Evolutionary conservation across 1,140 invertebrate genomes (phyloP).

Genomic region (Lerema accius): DNA sequence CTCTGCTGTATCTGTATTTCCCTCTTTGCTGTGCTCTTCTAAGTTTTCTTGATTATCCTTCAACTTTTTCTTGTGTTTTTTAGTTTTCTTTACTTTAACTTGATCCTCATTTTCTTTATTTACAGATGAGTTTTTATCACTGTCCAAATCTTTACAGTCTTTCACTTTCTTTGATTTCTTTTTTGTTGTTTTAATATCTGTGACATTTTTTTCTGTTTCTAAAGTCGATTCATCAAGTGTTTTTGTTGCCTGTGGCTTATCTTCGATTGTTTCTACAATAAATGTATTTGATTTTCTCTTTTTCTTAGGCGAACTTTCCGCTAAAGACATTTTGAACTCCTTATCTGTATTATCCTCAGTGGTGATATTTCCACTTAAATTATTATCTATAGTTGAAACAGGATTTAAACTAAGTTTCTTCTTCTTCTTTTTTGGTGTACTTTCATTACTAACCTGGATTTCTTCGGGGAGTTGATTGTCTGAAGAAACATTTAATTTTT

Average conservation of each 20-base stretch:
- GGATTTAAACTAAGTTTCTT: slow-evolving; percentile 28
- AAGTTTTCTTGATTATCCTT: background rate
- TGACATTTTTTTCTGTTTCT: slow-evolving; percentile 15
- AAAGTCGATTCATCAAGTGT: background rate
- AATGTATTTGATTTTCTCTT: slow-evolving; percentile 43
- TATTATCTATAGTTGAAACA: slow-evolving; percentile 14
- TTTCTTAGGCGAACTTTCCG: slow-evolving; percentile 42
- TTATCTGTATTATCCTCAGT: slow-evolving; percentile 1
- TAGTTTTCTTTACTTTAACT: slow-evolving; percentile 35
- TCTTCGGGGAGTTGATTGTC: background rate
- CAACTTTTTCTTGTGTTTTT: slow-evolving; percentile 21
- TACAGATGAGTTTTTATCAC: slow-evolving; percentile 16
- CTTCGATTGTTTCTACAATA: slow-evolving; percentile 6
- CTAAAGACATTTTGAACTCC: slow-evolving; percentile 11
- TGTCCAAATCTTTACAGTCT: slow-evolving; percentile 19
- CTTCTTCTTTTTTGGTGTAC: slow-evolving; percentile 49
- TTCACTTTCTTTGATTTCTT: slow-evolving; percentile 28
- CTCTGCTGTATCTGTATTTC: slow-evolving; percentile 7
- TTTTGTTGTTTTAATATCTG: slow-evolving; percentile 27
- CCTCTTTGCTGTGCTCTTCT: background rate
- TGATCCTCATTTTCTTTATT: slow-evolving; percentile 11
- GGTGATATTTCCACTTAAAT: slow-evolving; percentile 1
- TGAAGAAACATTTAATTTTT: slow-evolving; percentile 10
- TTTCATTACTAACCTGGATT: slow-evolving; percentile 24
- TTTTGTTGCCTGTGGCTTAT: background rate